phyloP scores from a whole-genome alignment of 1,140 invertebrate genomes.

The Amphibalanus amphitrite region DNA sequence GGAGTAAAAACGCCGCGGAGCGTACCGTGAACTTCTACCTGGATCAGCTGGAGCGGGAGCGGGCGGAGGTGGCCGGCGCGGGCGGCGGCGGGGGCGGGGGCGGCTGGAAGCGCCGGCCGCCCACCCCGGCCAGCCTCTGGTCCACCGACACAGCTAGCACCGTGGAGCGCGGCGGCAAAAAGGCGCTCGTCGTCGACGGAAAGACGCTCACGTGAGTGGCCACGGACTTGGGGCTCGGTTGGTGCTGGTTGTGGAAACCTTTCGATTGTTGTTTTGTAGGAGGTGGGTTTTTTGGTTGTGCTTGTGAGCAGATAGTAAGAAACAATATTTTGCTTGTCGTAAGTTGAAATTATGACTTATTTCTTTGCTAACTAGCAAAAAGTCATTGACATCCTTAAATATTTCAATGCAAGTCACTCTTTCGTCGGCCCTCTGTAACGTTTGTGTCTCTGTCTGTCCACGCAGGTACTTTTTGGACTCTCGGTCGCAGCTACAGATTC shows the following conservation, averaged over 20 bases:
- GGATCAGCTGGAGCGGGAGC: constrained; percentile 39
- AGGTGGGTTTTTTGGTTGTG: too few relatives aligned
- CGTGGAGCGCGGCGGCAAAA: constrained; percentile 21
- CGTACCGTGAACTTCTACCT: constrained; percentile 54
- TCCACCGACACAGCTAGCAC: background rate
- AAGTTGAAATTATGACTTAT: too few relatives aligned
- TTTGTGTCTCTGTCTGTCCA: constrained; percentile 9
- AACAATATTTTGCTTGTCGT: too few relatives aligned
- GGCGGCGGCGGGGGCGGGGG: too few relatives aligned
- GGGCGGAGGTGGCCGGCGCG: constrained; percentile 17
- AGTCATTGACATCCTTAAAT: too few relatives aligned
- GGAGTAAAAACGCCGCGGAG: constrained; percentile 63
- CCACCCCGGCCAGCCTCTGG: constrained; percentile 10
- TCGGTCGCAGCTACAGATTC: constrained; percentile 58
- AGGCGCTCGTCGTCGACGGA: constrained; percentile 82
- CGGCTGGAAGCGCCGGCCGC: constrained; percentile 3
- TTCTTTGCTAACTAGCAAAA: too few relatives aligned
- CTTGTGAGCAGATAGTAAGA: too few relatives aligned
- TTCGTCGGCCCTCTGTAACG: too few relatives aligned
- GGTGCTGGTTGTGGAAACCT: too few relatives aligned
- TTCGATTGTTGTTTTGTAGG: too few relatives aligned
- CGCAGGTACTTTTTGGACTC: constrained; percentile 30
- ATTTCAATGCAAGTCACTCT: too few relatives aligned
- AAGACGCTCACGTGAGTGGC: constrained; percentile 67
- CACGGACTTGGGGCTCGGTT: too few relatives aligned